These are phyloP conservation scores for Dryas iulia DNA, from an alignment of 1,140 invertebrate species.

Conservation along the genomic window DNA sequence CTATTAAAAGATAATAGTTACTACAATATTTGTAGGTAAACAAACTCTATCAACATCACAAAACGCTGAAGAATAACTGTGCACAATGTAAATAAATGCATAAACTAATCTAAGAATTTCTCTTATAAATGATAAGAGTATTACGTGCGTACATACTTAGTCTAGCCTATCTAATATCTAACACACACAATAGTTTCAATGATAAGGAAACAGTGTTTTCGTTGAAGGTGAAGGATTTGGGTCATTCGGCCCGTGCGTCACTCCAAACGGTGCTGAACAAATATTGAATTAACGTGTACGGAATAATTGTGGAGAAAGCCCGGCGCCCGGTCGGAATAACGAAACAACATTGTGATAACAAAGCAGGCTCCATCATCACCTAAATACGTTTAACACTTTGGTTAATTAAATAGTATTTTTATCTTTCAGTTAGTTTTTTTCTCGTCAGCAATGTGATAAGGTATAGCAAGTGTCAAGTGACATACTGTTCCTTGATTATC, in stretches of 20 bases:
- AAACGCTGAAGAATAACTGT: neutral
- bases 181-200: conserved; percentile 27
- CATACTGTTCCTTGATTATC: no score
- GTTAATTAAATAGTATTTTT: no score
- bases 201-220: conserved; percentile 45
- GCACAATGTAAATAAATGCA: neutral
- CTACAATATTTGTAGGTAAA: no score
- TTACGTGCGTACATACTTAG: neutral
- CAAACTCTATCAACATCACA: neutral
- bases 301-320: conserved; percentile 74
- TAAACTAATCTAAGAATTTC: neutral
- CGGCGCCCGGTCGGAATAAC: conserved; percentile 37
- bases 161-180: conserved; percentile 12
- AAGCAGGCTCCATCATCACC: neutral
- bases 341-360: conserved; percentile 29
- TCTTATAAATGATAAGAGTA: neutral
- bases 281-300: conserved; percentile 73
- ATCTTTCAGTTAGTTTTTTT: no score
- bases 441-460: no score
- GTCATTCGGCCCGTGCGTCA: conserved; percentile 45
- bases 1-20: no score
- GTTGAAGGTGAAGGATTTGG: conserved; percentile 66
- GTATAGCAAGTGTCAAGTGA: no score
- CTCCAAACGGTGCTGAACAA: conserved; percentile 59
- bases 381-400: neutral